Evolutionary conservation across 2,113 vertebrate genomes (phyloP).

Genomic region (Triplophysa siluroides): DNA sequence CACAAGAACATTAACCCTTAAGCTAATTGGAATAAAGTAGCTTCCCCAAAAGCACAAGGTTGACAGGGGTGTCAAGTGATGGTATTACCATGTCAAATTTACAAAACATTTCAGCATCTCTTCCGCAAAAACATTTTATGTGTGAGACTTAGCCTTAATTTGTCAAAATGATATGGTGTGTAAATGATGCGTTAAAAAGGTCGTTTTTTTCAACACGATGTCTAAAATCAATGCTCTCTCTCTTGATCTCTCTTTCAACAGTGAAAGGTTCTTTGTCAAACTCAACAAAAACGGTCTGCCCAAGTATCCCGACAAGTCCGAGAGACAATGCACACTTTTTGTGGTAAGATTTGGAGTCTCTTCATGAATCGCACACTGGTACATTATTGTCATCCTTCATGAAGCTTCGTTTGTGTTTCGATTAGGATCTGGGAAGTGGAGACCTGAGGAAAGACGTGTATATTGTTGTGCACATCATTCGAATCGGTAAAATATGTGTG

Average conservation of each 20-base stretch:
- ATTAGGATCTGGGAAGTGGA: constrained; percentile 93
- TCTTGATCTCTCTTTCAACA: constrained; percentile 59
- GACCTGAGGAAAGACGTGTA: constrained; percentile 97
- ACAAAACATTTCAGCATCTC: too few species aligned
- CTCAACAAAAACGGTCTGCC: constrained; percentile 96
- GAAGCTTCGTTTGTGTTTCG: constrained; percentile 26
- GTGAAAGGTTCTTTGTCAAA: constrained; percentile 96
- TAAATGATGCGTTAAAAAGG: too few species aligned
- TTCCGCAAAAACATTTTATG: too few species aligned
- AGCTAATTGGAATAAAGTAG: background rate
- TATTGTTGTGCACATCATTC: constrained; percentile 93
- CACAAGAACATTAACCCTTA: background rate
- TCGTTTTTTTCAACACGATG: background rate
- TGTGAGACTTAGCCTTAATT: too few species aligned
- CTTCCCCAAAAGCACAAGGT: background rate
- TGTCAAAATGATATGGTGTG: too few species aligned
- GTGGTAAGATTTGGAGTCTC: constrained; percentile 81
- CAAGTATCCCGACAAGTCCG: constrained; percentile 94
- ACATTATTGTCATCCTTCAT: constrained; percentile 24
- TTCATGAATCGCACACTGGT: constrained; percentile 34
- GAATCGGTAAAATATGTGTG: constrained; percentile 82
- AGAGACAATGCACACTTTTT: constrained; percentile 96
- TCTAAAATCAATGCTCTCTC: constrained; percentile 10
- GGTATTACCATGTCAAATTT: background rate
- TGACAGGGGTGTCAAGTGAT: background rate